Base-by-base conservation (phyloP, 2,797 vertebrate genomes). In the Gadopsis bispinosus region DNA sequence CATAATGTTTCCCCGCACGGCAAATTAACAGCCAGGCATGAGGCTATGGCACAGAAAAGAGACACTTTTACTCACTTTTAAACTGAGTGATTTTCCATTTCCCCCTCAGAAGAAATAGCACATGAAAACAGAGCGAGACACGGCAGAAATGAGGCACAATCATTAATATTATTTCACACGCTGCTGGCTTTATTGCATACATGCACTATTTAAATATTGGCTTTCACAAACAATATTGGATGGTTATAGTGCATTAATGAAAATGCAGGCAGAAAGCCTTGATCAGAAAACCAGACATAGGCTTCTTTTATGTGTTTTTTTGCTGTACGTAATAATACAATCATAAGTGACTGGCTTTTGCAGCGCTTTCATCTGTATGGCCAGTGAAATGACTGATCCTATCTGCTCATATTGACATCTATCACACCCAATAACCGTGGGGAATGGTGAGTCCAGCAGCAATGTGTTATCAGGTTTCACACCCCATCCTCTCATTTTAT, bases 1-100 rank as follows among this genome's bases (percentile, higher is more conserved):
- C 75, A 78, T 93, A 91, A 92, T 91, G 84, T 91, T 91, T 84
- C 88, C 87, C 85, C 43, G 69, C 85, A 86, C 29, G 56, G 86
- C 70, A 87, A 85, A 91, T 93, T 87, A 92, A 91, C 90, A 91
- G 85, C 87, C 75, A 70, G 69, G 67, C 81, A 88, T 64, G 78
- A 82, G 51, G 67, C 90, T 87, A 67, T 55, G 75, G 79, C 80
- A 81, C 63, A 69, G 67, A 85, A 85, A 88, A 85, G 62, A 91
- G 79, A 89, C 78, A 85, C 71, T 92, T 89, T 89, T 84, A 80
- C 77, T 89, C 79, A 90, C 82, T 90, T 86, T 79, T 78, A 86
- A 90, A 88, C 64, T 88, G 83, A 43, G 35, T 79, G 74, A 87
- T 87, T 81, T 88, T 73, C 69, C 48, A 82, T 88, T 81, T 84